These are phyloP conservation scores for human DNA, from an alignment of 2,113 vertebrate genomes.

Conservation along the genomic window GRCh38 chr2:119251001-119251500, in stretches of 20 bases:
- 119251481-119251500: background rate
- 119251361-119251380: background rate
- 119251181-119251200: background rate
- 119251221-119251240: background rate
- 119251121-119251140: background rate
- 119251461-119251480: background rate
- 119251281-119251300: accelerated
- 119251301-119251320: background rate
- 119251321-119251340: background rate
- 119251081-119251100: accelerated
- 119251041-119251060: background rate
- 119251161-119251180: background rate
- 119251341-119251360: background rate
- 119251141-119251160: background rate
- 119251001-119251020: no score
- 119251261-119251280: background rate
- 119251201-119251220: background rate
- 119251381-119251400: background rate
- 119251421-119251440: background rate
- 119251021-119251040: background rate
- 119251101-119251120: background rate
- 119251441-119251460: background rate
- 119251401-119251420: background rate
- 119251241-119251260: background rate
- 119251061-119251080: background rate